Evolutionary conservation across 2,888 invertebrate species (phyloP).

Genomic region (Pyrocoelia pectoralis): DNA sequence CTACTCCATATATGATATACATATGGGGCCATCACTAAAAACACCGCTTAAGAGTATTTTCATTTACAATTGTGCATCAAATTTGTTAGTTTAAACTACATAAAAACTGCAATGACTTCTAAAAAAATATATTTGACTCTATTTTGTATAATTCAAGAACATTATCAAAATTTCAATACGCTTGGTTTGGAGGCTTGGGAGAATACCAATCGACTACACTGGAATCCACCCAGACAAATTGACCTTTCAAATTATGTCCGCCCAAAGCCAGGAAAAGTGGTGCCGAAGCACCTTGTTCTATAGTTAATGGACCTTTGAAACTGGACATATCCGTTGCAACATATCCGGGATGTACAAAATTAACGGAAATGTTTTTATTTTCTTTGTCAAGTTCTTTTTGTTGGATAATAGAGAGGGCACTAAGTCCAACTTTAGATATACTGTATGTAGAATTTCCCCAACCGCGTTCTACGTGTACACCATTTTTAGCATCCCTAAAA

Average conservation of each 20-base stretch:
- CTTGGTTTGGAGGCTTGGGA: not conserved
- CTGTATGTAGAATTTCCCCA: constrained; percentile 67
- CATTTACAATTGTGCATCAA: no score
- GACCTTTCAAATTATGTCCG: constrained; percentile 66
- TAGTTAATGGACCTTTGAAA: constrained; percentile 62
- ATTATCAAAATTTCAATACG: no score
- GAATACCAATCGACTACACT: constrained; percentile 65
- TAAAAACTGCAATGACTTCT: no score
- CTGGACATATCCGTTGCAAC: constrained; percentile 82
- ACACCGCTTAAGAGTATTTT: no score
- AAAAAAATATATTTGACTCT: no score
- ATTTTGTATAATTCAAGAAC: no score
- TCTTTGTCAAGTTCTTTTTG: constrained; percentile 66
- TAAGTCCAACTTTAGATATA: constrained; percentile 78
- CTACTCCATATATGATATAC: no score
- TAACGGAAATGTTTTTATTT: constrained; percentile 70
- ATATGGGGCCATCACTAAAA: no score
- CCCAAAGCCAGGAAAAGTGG: constrained; percentile 71
- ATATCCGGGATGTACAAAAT: constrained; percentile 79
- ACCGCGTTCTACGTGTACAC: constrained; percentile 44
- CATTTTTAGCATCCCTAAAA: constrained; percentile 47
- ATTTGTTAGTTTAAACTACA: no score
- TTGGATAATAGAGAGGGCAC: constrained; percentile 72
- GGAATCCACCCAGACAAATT: constrained; percentile 70
- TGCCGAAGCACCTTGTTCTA: constrained; percentile 68